Base-by-base conservation (phyloP, 2,888 invertebrate genomes). In the Trichacis sp. region DNA sequence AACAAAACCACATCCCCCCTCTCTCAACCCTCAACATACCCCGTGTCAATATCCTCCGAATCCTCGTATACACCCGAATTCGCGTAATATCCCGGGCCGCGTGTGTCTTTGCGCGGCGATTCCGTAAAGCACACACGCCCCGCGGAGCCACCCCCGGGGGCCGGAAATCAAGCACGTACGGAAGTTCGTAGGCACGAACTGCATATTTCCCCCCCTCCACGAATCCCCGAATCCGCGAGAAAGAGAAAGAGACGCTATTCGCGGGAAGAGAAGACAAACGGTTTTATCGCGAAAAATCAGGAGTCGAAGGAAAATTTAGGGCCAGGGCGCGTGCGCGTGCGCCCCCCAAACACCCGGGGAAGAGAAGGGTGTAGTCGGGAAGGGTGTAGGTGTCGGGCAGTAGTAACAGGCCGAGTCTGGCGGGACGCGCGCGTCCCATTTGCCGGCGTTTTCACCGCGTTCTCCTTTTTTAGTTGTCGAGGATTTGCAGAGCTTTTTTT, bases 271-370 rank as follows among this genome's bases (percentile, higher is more conserved):
- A 76, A 79, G 79, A 80, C 78, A 81, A 81, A 81, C 78, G 81
- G 79, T 81, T 81, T 81, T 79, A 81, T 81, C 77, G 77, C 74
- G 77, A 79, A 78, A 81, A 81, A 81, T 80, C 79, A 79, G 78
- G 73, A 77, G 74, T 72, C 77, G 75, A 79, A 74, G 78, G 76
- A 76, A 78, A 80, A 80, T 80, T 77, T 78, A 81, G 77, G 77
- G 62, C 73, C 71, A 8, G 48, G 30, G 73, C 75, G 73, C 76
- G 69, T 65, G 73, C 73, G 75, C 19, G 48, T 20, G 24, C 20
- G 33, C 36, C 47, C 66, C 5, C 64, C 52, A 45, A 62, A 55
- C 56, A 67, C 71, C 18, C 56, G 20, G 48, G 57, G 68, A 17
- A 70, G 70, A 53, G 65, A 55, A 73, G 69, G 71, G 76, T 73